Base-by-base conservation (phyloP, 2,888 invertebrate genomes). In the Pristionchus mayeri region DNA sequence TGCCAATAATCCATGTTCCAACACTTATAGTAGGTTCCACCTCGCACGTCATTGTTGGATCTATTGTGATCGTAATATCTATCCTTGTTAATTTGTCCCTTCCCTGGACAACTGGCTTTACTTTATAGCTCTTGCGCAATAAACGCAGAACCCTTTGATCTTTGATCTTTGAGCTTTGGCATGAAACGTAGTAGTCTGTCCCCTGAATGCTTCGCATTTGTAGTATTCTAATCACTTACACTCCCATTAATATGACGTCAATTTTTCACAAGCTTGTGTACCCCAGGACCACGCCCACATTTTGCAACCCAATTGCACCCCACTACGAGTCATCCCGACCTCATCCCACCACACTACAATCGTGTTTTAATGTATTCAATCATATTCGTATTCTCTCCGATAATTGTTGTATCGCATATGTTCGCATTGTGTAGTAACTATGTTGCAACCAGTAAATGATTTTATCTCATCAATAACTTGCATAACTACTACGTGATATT, bases 291-390 rank as follows among this genome's bases (percentile, higher is more conserved):
- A n/a, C n/a, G n/a, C n/a, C n/a, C n/a, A n/a, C n/a, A n/a, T n/a
- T n/a, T n/a, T n/a, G n/a, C n/a, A n/a, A n/a, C n/a, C n/a, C n/a
- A n/a, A n/a, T n/a, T n/a, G n/a, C n/a, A n/a, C n/a, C n/a, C 60
- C 60, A 60, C 60, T 60, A 60, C 60, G 60, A 60, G 60, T 60
- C 60, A 13, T 60, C 13, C 60, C 60, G 60, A 60, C n/a, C 60
- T 60, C 60, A 60, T 60, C 60, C 24, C 27, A 24, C 27, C 13
- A 13, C 11, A 60, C 24, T 24, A 27, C n/a, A 30, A 60, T 60
- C 60, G 60, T 60, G 60, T 60, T 60, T 30, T 60, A 60, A 24
- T 27, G 60, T 60, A 60, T 16, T 60, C 9, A 60, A 60, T 27
- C 3, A 60, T 30, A 60, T 60, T 60, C n/a, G n/a, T n/a, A n/a